phyloP scores from a whole-genome alignment of 2,113 vertebrate genomes.

The Cnemophilus loriae region DNA sequence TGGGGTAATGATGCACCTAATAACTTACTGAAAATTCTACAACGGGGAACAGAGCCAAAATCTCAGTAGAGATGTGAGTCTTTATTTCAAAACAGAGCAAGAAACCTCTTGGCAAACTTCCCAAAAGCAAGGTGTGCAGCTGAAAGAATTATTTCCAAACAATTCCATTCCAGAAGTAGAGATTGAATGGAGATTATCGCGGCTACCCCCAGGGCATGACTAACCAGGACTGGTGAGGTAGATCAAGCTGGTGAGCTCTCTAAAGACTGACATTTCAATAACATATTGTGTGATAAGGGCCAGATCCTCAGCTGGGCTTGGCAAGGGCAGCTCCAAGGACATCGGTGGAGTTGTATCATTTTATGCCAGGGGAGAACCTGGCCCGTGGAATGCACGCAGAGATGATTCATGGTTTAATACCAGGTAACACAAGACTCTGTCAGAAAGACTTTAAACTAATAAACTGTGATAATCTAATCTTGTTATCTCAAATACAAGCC shows the following conservation, averaged over 20 bases:
- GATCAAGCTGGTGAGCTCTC: conserved; percentile 9
- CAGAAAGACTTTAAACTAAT: conserved; percentile 64
- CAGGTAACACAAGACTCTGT: conserved; percentile 47
- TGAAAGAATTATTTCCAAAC: conserved; percentile 53
- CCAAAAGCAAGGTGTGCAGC: conserved; percentile 56
- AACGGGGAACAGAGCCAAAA: conserved; percentile 49
- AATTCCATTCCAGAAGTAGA: conserved; percentile 37
- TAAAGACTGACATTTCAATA: not conserved
- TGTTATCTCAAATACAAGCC: conserved; percentile 56
- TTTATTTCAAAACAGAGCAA: conserved; percentile 55
- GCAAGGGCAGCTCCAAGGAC: not conserved
- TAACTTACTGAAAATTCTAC: conserved; percentile 55
- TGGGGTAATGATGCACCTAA: conserved; percentile 58
- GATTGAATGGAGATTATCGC: conserved; percentile 33
- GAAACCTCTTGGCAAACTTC: conserved; percentile 48
- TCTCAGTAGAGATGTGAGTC: conserved; percentile 32
- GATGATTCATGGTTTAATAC: conserved; percentile 57
- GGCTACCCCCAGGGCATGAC: conserved; percentile 28
- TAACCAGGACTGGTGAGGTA: conserved; percentile 15
- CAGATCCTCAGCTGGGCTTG: conserved; percentile 7
- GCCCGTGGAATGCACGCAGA: not conserved
- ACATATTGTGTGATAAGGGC: not conserved
- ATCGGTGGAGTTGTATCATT: not conserved
- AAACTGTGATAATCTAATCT: conserved; percentile 62
- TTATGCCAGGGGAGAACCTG: conserved; percentile 1